Conservation (phyloP, 1,140 invertebrate species). For the Sesamia nonagrioides region DNA sequence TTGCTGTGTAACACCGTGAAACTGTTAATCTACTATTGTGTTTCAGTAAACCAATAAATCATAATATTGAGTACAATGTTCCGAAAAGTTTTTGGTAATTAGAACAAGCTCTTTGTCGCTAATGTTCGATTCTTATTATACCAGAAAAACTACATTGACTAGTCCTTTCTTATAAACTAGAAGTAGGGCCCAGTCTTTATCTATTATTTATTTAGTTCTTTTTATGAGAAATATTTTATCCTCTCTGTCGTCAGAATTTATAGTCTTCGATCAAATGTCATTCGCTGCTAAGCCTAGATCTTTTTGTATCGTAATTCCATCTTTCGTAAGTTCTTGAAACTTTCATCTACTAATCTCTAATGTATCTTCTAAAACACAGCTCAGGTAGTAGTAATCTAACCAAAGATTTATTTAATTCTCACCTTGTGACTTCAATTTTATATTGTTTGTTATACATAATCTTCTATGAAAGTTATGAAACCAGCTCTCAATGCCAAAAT, state of each 20-base stretch:
- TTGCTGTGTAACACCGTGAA: background rate
- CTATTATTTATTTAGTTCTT: too few species aligned
- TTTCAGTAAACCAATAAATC: background rate
- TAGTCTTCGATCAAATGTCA: too few species aligned
- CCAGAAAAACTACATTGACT: too few species aligned
- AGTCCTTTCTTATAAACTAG: too few species aligned
- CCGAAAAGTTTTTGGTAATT: background rate
- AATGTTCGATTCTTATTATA: too few species aligned
- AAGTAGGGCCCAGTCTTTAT: too few species aligned
- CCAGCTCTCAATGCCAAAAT: slow-evolving; percentile 14
- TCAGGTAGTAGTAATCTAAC: too few species aligned
- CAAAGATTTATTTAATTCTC: background rate
- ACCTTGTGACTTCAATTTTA: background rate
- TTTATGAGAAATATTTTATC: too few species aligned
- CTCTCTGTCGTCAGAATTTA: too few species aligned
- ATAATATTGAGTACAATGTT: background rate
- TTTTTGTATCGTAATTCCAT: too few species aligned
- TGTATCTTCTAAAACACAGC: background rate
- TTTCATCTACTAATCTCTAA: background rate
- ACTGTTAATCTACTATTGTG: slow-evolving; percentile 20
- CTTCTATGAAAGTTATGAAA: background rate
- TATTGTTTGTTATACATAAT: background rate
- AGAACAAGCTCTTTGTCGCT: background rate
- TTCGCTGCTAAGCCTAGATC: too few species aligned
- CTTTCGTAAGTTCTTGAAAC: too few species aligned